These are phyloP conservation scores for Oxycera nigricornis DNA, from an alignment of 2,888 invertebrate genomes.

Conservation along the genomic window DNA sequence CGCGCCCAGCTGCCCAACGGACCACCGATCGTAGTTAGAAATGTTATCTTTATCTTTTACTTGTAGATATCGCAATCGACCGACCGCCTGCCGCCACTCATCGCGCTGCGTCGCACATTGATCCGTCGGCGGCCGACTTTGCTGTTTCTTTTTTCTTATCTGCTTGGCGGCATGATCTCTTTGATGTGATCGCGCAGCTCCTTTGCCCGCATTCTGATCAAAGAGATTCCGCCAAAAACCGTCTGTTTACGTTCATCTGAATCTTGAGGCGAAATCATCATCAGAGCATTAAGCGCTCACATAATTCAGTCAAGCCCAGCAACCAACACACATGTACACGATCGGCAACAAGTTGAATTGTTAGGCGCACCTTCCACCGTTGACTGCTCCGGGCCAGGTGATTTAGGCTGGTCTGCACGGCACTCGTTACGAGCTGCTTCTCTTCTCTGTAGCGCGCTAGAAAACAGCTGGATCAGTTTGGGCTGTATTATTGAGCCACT, in stretches of 20 bases:
- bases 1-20: conserved; percentile 3
- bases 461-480: neutral
- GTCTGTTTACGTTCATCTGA: conserved; percentile 52
- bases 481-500: neutral
- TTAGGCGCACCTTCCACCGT: conserved; percentile 16
- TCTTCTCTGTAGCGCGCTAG: neutral
- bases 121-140: conserved; percentile 37
- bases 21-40: neutral
- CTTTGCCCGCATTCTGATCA: conserved; percentile 64
- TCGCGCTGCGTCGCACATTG: conserved; percentile 2
- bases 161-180: conserved; percentile 58
- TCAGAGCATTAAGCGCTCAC: conserved; percentile 46
- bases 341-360: conserved; percentile 4
- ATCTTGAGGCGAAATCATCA: conserved; percentile 51
- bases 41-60: no score
- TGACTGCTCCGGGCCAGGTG: conserved; percentile 11
- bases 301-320: conserved; percentile 17
- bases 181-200: conserved; percentile 62
- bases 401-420: neutral
- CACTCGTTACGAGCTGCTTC: neutral
- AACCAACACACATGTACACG: neutral
- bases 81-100: conserved; percentile 25
- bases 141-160: conserved; percentile 48
- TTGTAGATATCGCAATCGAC: neutral
- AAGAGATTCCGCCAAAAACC: conserved; percentile 63